Evolutionary conservation across 2,797 vertebrate species (phyloP), one percentile per base, ranked within the genome.

Genomic region (Sebastes variabilis): DNA sequence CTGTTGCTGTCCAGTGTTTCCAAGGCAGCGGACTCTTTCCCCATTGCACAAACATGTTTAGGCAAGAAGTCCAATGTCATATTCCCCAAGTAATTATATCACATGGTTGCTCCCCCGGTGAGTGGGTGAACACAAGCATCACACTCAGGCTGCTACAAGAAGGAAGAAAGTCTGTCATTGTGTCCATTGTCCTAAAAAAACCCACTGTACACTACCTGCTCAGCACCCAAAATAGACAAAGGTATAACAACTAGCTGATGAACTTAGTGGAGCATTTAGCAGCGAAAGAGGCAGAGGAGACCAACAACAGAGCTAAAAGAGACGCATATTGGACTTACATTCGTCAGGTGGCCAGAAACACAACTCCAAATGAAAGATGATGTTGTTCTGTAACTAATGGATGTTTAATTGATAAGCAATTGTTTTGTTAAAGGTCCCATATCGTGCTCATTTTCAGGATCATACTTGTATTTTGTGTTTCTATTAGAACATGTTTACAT

Each of bases 11-110:
- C 30, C 30, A 22, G 1, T 58, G 74, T 72, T 54, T 59, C 78
- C 59, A 82, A 46, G 34, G 66, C 8, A 72, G 52, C 30, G 20
- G 52, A 25, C 29, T 55, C 7, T 71, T 60, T 59, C n/a, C 8
- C 70, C 3, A 61, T 27, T 8, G 32, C 58, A 72, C 12, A 69
- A 72, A 80, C 61, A 77, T 79, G 77, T 82, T 74, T 55, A 72
- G 71, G 55, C 81, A 85, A 34, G 61, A 62, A 66, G 42, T 59
- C 22, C 60, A 42, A 72, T 36, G 46, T 69, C 52, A 61, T 34
- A 27, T 80, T 61, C 20, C 79, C 64, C 14, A 56, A 30, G 71
- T 68, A 5, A 42, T 36, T 42, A 5, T 25, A 13, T 46, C 55
- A 66, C 34, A 65, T 20, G 24, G 24, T 66, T 77, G 6, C 24